Conservation (phyloP, 2,888 invertebrate genomes). For the Pyrrhia umbra region DNA sequence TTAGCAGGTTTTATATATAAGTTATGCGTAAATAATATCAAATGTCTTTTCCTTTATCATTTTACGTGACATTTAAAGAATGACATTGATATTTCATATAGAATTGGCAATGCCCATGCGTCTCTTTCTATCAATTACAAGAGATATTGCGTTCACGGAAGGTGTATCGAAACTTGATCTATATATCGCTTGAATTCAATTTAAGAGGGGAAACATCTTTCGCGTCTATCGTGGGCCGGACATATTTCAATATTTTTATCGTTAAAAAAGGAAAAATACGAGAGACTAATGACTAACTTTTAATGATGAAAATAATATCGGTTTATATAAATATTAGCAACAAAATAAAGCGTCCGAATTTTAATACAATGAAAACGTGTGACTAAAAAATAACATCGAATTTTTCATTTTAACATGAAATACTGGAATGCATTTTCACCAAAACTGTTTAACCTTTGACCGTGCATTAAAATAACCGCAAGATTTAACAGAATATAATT, state of each 20-base stretch:
- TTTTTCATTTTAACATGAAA: too few relatives aligned
- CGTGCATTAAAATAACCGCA: slow-evolving; percentile 2
- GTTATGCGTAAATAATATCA: background rate
- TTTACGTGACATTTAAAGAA: slow-evolving; percentile 19
- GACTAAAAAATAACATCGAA: too few relatives aligned
- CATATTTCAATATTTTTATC: slow-evolving; percentile 35
- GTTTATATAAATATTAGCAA: background rate
- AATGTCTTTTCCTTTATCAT: background rate
- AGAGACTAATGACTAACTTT: background rate
- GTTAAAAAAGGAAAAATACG: slow-evolving; percentile 2
- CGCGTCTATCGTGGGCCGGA: slow-evolving; percentile 15
- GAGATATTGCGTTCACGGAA: slow-evolving; percentile 14
- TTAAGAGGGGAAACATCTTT: slow-evolving; percentile 52
- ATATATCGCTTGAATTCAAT: slow-evolving; percentile 55
- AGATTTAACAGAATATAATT: slow-evolving; percentile 1
- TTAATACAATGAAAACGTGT: background rate
- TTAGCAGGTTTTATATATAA: too few relatives aligned
- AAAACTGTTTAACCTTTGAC: background rate
- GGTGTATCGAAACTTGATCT: slow-evolving; percentile 50
- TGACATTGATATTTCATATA: slow-evolving; percentile 18
- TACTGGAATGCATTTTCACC: background rate
- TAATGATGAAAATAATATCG: background rate
- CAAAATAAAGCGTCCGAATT: too few relatives aligned
- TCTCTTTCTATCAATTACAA: slow-evolving; percentile 42
- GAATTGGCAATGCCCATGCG: slow-evolving; percentile 12